phyloP scores from a whole-genome alignment of 1,140 invertebrate genomes.

The Apis cerana region DNA sequence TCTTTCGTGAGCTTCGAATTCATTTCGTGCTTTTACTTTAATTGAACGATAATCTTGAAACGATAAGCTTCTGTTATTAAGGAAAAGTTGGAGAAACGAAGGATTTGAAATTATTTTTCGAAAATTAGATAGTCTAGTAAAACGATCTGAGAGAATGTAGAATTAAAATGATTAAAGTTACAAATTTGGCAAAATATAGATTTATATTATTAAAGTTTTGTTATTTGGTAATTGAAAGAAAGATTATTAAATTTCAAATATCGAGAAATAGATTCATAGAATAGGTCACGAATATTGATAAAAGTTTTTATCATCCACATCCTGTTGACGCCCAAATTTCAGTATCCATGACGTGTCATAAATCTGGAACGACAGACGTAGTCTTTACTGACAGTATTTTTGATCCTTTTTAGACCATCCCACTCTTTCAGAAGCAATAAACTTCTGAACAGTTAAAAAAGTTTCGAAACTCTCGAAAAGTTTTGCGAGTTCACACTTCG shows the following conservation, averaged over 20 bases:
- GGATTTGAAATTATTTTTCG: not conserved
- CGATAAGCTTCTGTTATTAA: not conserved
- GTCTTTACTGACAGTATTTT: not conserved
- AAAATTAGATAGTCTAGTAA: not conserved
- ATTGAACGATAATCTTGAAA: constrained; percentile 8
- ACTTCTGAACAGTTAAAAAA: not conserved
- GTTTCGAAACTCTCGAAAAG: not conserved
- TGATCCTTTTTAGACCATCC: not conserved
- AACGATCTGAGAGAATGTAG: not conserved
- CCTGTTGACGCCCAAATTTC: not conserved
- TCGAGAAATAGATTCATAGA: not conserved
- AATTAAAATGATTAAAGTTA: too few species aligned
- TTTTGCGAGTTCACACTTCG: not conserved
- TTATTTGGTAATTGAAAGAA: not conserved
- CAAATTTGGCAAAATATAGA: too few species aligned
- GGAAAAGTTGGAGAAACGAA: not conserved
- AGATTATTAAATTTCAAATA: not conserved
- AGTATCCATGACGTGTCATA: not conserved
- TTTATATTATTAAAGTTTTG: not conserved
- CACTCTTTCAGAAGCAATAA: not conserved
- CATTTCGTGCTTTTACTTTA: constrained; percentile 14
- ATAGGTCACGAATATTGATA: not conserved
- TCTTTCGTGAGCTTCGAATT: not conserved
- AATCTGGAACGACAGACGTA: constrained; percentile 4
- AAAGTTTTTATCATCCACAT: not conserved